phyloP scores from a whole-genome alignment of 2,888 invertebrate genomes.

The Orthosia cruda region DNA sequence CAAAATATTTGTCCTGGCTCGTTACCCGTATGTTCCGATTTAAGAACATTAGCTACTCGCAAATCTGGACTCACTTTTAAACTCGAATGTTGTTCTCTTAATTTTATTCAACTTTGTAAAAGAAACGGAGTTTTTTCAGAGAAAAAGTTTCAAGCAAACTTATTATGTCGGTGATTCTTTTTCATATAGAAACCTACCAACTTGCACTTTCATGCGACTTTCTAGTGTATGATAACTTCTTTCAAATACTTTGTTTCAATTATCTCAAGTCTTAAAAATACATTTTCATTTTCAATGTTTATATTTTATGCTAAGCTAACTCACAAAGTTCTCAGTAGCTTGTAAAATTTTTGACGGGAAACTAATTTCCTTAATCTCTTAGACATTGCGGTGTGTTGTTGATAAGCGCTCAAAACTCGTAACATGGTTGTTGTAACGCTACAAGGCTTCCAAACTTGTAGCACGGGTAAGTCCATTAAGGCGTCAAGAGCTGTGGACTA shows the following conservation, averaged over 20 bases:
- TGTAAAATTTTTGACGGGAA: constrained; percentile 46
- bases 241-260: constrained; percentile 10
- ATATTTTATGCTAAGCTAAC: constrained; percentile 18
- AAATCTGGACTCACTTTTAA: constrained; percentile 78
- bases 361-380: constrained; percentile 68
- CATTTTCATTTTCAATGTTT: neutral
- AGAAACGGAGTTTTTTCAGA: constrained; percentile 45
- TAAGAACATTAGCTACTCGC: constrained; percentile 86
- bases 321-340: constrained; percentile 5
- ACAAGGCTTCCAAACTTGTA: constrained; percentile 78
- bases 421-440: constrained; percentile 75
- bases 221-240: neutral
- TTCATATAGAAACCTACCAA: constrained; percentile 38
- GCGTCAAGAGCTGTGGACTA: constrained; percentile 75
- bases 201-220: constrained; percentile 24
- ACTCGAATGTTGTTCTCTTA: constrained; percentile 70
- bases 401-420: constrained; percentile 71
- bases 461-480: constrained; percentile 85
- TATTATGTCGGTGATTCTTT: constrained; percentile 48
- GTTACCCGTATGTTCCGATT: constrained; percentile 88
- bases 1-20: constrained; percentile 90
- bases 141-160: constrained; percentile 60
- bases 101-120: constrained; percentile 55
- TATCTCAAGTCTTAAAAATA: constrained; percentile 22
- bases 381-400: constrained; percentile 66